Conservation (phyloP, 2,888 invertebrate species). For the Dryobota labecula region DNA sequence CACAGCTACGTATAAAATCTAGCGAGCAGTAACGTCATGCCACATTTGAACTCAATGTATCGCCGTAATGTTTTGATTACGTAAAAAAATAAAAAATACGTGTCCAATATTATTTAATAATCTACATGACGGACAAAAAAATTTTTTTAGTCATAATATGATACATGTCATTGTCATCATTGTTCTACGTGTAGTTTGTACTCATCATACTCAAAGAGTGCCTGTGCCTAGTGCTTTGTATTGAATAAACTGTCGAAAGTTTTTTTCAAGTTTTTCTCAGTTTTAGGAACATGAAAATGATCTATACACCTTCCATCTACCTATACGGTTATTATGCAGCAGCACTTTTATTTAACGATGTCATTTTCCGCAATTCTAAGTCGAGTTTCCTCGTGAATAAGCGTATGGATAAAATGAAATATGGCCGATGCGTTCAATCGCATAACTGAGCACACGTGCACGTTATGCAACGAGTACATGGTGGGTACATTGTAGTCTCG, state of each 20-base stretch:
- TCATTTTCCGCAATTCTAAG: constrained; percentile 9
- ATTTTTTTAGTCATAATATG: too few species aligned
- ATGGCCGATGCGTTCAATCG: constrained; percentile 40
- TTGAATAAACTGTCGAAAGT: not conserved
- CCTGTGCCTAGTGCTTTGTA: not conserved
- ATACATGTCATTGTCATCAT: not conserved
- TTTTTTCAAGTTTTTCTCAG: not conserved
- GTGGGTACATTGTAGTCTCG: constrained; percentile 58
- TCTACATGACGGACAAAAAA: too few species aligned
- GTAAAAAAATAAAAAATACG: too few species aligned
- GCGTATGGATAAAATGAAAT: constrained; percentile 32
- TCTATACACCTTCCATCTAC: not conserved
- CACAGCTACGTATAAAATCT: too few species aligned
- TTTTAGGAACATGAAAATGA: not conserved
- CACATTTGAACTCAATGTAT: too few species aligned
- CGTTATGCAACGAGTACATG: constrained; percentile 43
- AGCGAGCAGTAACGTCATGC: too few species aligned
- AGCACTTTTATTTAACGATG: constrained; percentile 15
- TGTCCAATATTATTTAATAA: too few species aligned
- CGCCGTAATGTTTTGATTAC: too few species aligned
- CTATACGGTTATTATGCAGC: not conserved
- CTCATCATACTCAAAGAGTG: not conserved
- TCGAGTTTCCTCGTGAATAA: constrained; percentile 22
- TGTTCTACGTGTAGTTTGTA: not conserved
- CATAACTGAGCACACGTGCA: constrained; percentile 41